Conservation (phyloP, 2,113 vertebrate species). For the Datnioides undecimradiatus region DNA sequence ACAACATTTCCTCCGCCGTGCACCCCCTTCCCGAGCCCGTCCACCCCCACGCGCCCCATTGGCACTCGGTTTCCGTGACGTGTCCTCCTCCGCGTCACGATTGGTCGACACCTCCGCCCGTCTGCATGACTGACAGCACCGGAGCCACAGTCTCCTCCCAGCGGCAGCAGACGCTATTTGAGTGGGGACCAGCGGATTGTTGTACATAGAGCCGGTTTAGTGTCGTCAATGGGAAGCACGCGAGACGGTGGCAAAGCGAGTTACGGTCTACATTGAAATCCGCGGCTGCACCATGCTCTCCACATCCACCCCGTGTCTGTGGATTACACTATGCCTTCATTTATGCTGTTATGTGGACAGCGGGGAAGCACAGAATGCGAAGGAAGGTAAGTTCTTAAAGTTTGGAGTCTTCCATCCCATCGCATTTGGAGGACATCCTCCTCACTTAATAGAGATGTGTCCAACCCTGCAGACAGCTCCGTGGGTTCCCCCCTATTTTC, state of each 20-base stretch:
- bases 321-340: conserved; percentile 93
- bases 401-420: conserved; percentile 67
- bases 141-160: conserved; percentile 57
- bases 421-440: conserved; percentile 29
- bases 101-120: conserved; percentile 75
- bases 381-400: conserved; percentile 94
- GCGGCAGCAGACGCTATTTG: conserved; percentile 88
- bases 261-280: conserved; percentile 69
- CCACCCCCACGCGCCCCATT: conserved; percentile 45
- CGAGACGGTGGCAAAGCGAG: conserved; percentile 76
- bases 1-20: conserved; percentile 10
- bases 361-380: conserved; percentile 93
- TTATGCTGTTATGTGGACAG: conserved; percentile 86
- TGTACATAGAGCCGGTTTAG: conserved; percentile 87
- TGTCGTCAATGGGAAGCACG: conserved; percentile 83
- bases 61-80: conserved; percentile 1
- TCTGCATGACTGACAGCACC: conserved; percentile 79
- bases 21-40: background rate
- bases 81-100: background rate
- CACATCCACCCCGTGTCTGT: conserved; percentile 86
- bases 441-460: conserved; percentile 12
- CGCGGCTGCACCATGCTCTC: conserved; percentile 90
- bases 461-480: background rate
- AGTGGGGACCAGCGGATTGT: conserved; percentile 84
- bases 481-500: too few relatives aligned